Base-by-base conservation (phyloP, 2,888 invertebrate species). In the Tetrapedia diversipes region DNA sequence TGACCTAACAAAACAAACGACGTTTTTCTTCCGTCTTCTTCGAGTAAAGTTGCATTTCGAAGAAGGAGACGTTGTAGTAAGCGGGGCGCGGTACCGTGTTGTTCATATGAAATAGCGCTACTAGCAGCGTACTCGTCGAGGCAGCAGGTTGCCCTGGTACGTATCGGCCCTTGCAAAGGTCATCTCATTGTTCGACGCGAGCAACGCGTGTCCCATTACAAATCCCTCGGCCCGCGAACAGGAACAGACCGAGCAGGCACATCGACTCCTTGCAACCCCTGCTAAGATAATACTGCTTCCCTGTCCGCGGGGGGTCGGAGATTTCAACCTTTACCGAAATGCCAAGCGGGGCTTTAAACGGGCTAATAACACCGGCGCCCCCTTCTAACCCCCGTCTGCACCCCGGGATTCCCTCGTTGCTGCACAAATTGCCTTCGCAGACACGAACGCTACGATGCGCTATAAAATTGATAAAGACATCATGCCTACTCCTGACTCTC, bases 261-360 rank as follows among this genome's bases (percentile, higher is more conserved):
- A n/a, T n/a, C 79, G 78, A 77, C 73, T 80, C 77, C 80, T 81
- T 61, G 80, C 79, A 82, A 80, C 83, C 85, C 88, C 83, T 80
- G 80, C 83, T 63, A 83, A 86, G 86, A 86, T 86, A 86, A 87
- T 86, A 86, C 86, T 76, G 83, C 72, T 84, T 82, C 83, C 83
- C 70, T 67, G 71, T 71, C 83, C 51, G 68, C 78, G 70, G 78
- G 81, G 54, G 81, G 84, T 76, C 80, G 82, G 77, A 84, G 82
- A 86, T 87, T 87, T 88, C 84, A 81, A 89, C 90, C 88, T 89
- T 89, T 88, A 86, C 78, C 87, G 84, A 89, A 89, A 90, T 90
- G 89, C 88, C 89, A 89, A 86, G 77, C 86, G 82, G 88, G 83
- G 79, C 84, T 84, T 81, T 89, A 86, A 89, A 88, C 83, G 80